Evolutionary conservation across 37 sponge, comb jelly and placozoan species (phyloP), one percentile per base, ranked within the genome.

Genomic region (Cladorhizidae sp.): DNA sequence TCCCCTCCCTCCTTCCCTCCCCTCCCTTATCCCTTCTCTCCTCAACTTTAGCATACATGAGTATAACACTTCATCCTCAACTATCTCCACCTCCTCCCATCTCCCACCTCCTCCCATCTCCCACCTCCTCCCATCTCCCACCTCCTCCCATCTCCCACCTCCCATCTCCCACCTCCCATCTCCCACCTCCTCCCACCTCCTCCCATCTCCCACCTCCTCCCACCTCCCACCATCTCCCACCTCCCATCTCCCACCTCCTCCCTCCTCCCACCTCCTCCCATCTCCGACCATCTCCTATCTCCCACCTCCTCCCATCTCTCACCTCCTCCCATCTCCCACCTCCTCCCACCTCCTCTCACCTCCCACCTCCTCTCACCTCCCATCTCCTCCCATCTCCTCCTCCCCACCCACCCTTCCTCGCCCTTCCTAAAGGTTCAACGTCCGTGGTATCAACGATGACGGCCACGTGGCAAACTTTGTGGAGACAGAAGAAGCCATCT

Each of bases 401-500:
- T 12, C 35, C 12, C 41, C 20, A 18, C 20, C 28, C 17, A 32
- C 31, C 21, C 31, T 18, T 64, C 31, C n/a, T n/a, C 70, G 18
- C 38, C 11, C n/a, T 65, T 23, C 17, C 26, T 59, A 12, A 75
- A 90, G 91, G 80, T 91, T 88, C 72, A 92, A 92, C 43, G 89
- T 91, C 0, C 72, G 97, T 67, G 99, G 99, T 18, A 79, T 94
- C 0, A 92, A 99, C 72, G 95, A 96, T 56, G 78, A 95, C 31
- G 99, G 99, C 1, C 76, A 95, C 25, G 95, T 94, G 15, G 99
- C 97, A 49, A 96, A 96, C 87, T 99, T 96, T 87, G 97, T 95
- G 33, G 99, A 99, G 73, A 99, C 95, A 29, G 99, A 99, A 65
- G 93, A 93, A 59, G 91, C 93, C 65, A 83, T 81, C 54, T 83